phyloP scores from a whole-genome alignment of 1,140 invertebrate genomes.

The Drosophila orosa region DNA sequence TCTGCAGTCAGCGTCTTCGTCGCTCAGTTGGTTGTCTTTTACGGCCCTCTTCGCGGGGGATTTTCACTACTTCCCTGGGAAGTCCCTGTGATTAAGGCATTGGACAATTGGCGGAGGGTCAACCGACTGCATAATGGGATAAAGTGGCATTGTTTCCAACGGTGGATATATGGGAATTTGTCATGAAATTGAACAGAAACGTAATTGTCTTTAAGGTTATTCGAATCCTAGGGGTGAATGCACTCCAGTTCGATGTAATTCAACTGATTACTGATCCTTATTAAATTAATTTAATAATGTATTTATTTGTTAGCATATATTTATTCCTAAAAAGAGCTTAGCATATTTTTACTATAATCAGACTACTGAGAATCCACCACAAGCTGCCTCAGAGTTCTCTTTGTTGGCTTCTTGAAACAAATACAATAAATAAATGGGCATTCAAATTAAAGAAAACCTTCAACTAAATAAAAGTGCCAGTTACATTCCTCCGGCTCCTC shows the following conservation, averaged over 20 bases:
- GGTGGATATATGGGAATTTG: conserved; percentile 25
- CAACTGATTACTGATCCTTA: conserved; percentile 4
- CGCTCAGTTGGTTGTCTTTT: conserved; percentile 32
- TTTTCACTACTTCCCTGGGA: neutral
- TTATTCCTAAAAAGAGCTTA: neutral
- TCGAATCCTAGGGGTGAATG: neutral
- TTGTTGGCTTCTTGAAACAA: conserved; percentile 19
- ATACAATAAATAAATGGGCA: conserved; percentile 59
- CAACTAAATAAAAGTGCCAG: conserved; percentile 34
- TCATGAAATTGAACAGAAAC: conserved; percentile 6
- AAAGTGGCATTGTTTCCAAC: conserved; percentile 8
- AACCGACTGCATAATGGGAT: conserved; percentile 40
- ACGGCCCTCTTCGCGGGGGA: conserved; percentile 20
- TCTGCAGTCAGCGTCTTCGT: conserved; percentile 25
- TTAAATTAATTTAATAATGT: neutral
- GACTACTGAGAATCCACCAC: neutral
- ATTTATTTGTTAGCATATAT: neutral
- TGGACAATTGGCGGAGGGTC: conserved; percentile 20
- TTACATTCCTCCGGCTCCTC: conserved; percentile 18
- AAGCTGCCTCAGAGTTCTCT: neutral
- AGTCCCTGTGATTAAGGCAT: conserved; percentile 48
- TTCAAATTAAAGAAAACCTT: conserved; percentile 71
- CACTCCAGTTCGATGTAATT: neutral
- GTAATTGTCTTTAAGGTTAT: conserved; percentile 28
- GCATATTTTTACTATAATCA: neutral